phyloP scores from a whole-genome alignment of 1,140 invertebrate genomes.

The Drosophila gunungcola region DNA sequence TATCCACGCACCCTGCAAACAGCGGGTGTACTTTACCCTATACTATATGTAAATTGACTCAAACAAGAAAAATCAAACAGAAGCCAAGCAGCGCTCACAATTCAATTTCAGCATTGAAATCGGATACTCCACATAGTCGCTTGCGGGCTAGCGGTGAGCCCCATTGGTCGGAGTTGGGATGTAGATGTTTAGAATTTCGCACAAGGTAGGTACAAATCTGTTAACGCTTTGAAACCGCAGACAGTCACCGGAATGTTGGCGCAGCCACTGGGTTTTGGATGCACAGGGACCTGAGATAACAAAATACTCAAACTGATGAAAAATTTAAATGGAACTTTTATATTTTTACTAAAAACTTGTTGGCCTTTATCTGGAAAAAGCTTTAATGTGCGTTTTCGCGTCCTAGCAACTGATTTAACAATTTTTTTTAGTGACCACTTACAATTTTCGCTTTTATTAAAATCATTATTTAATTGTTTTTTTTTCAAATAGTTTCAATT shows the following conservation, averaged over 20 bases:
- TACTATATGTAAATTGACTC: neutral
- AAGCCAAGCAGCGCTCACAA: slow-evolving; percentile 58
- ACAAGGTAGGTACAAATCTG: slow-evolving; percentile 68
- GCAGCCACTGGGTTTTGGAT: slow-evolving; percentile 39
- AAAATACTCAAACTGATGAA: slow-evolving; percentile 16
- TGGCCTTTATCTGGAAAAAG: too few species aligned
- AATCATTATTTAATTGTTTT: too few species aligned
- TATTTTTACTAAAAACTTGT: neutral
- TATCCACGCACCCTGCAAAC: slow-evolving; percentile 3
- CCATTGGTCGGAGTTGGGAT: slow-evolving; percentile 17
- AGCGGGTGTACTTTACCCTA: neutral
- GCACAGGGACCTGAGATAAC: slow-evolving; percentile 20
- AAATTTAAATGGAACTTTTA: neutral
- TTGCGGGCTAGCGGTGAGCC: slow-evolving; percentile 25
- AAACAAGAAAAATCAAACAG: slow-evolving; percentile 38
- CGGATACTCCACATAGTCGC: slow-evolving; percentile 48
- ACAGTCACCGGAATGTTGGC: slow-evolving; percentile 70
- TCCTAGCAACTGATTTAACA: too few species aligned
- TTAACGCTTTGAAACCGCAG: slow-evolving; percentile 59
- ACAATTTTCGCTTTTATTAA: too few species aligned
- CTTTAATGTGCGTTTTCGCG: too few species aligned
- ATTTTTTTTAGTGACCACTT: too few species aligned
- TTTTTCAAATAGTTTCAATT: too few species aligned
- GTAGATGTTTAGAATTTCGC: slow-evolving; percentile 59
- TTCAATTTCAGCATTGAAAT: slow-evolving; percentile 77